Evolutionary conservation across 2,797 vertebrate genomes (phyloP), one percentile per base, ranked within the genome.

Genomic region (Capromys pilorides): DNA sequence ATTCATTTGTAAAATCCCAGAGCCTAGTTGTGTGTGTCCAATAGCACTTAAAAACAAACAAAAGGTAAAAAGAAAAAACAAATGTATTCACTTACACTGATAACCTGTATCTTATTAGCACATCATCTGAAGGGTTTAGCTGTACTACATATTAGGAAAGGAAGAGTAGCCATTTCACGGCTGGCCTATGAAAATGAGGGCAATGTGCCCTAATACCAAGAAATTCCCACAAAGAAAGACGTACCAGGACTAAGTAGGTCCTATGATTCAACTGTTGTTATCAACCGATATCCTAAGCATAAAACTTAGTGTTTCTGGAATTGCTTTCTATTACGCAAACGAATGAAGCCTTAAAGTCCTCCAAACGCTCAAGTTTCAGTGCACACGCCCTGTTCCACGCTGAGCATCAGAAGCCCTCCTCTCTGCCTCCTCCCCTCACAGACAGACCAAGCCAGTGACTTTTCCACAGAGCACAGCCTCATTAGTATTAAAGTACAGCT

Each of bases 1-100:
- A 89, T n/a, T 66, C 54, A 78, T 91, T 88, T 88, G 49, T 79
- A 73, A 91, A 94, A 67, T 78, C 64, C 41, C 66, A 61, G 36
- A 69, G 87, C 87, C 84, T 89, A 41, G 64, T 22, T 87, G 24
- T 62, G 31, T 90, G 36, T 67, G 19, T 64, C 81, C 69, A 33
- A 36, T 28, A 59, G 45, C 0, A 71, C 62, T 88, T 78, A 41
- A 64, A 95, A 57, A 69, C n/a, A 83, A 66, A 67, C 54, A 11
- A 11, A 59, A 80, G 19, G 10, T 14, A 49, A 69, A 67, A 71
- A 16, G 14, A 88, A 66, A 41, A 81, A 14, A 7, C 18, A 78
- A 16, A 14, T 41, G 33, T 59, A 51, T 79, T 73, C 73, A 31
- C 7, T 18, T 7, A 49, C 16, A 49, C 21, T 21, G 24, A 14